Percentiles rank a stretch among this genome's conserved stretches.
phyloP scores from a whole-genome alignment of 1,140 invertebrate species.

The Brachionus manjavacas region DNA sequence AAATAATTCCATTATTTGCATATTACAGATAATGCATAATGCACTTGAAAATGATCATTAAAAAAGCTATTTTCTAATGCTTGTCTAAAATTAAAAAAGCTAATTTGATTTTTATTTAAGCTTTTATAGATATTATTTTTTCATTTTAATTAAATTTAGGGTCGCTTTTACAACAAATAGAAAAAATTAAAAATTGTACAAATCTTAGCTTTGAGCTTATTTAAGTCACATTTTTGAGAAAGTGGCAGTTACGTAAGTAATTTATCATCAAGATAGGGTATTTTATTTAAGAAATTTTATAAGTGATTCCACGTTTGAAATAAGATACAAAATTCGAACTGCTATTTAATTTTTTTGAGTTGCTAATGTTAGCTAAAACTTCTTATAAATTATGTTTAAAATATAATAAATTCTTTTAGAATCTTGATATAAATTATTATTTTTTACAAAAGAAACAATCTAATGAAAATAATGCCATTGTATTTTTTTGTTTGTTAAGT shows the following conservation, averaged over 20 bases:
- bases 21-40: no score
- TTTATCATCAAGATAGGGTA: background rate
- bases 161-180: no score
- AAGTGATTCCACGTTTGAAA: background rate
- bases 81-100: no score
- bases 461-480: background rate
- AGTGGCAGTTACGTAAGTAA: background rate
- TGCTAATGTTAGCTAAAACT: background rate
- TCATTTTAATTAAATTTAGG: background rate
- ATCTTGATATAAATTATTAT: background rate
- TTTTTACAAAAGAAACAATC: background rate
- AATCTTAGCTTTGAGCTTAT: no score
- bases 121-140: background rate
- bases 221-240: background rate
- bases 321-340: background rate
- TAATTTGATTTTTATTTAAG: no score
- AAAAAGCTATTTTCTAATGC: no score
- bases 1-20: no score
- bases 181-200: background rate
- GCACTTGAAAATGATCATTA: no score
- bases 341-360: background rate
- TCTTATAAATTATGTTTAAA: background rate
- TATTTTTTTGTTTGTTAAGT: background rate
- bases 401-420: background rate
- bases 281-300: background rate